These are phyloP conservation scores for Ellobium chinense DNA, from an alignment of 2,888 invertebrate species.

Conservation along the genomic window DNA sequence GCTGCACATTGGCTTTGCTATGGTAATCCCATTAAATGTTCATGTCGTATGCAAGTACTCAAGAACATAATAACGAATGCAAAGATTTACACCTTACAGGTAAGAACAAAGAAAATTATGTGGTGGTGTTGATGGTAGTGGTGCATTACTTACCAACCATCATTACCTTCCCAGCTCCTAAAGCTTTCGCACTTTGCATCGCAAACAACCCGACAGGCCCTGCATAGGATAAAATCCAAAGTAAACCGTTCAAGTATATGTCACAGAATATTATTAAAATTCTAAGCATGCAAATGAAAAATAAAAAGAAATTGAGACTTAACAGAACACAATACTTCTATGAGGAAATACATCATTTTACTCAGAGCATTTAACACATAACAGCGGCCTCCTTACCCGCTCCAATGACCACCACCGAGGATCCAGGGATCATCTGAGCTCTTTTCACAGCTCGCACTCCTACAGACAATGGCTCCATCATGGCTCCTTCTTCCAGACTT, in stretches of 20 bases:
- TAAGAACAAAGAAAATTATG: too few species aligned
- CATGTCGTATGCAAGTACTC: too few species aligned
- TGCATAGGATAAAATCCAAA: constrained; percentile 3
- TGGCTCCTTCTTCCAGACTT: constrained; percentile 60
- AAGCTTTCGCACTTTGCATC: constrained; percentile 39
- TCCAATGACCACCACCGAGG: constrained; percentile 78
- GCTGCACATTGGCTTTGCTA: too few species aligned
- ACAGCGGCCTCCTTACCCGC: too few species aligned
- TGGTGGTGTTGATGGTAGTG: too few species aligned
- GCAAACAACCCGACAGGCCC: constrained; percentile 35
- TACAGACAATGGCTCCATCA: constrained; percentile 89
- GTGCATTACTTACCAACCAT: constrained; percentile 47
- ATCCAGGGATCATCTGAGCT: constrained; percentile 84
- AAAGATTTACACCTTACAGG: too few species aligned
- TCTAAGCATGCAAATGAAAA: neutral
- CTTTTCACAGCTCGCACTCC: constrained; percentile 95
- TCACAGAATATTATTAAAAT: neutral
- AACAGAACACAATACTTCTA: too few species aligned
- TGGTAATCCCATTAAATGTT: too few species aligned
- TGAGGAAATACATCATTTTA: too few species aligned
- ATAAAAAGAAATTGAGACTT: neutral
- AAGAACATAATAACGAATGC: too few species aligned
- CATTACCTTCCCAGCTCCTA: constrained; percentile 31
- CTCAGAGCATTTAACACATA: too few species aligned
- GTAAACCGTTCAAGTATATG: too few species aligned